These are phyloP conservation scores for Speoplatyrhinus poulsoni DNA, from an alignment of 2,113 vertebrate species.

Conservation along the genomic window DNA sequence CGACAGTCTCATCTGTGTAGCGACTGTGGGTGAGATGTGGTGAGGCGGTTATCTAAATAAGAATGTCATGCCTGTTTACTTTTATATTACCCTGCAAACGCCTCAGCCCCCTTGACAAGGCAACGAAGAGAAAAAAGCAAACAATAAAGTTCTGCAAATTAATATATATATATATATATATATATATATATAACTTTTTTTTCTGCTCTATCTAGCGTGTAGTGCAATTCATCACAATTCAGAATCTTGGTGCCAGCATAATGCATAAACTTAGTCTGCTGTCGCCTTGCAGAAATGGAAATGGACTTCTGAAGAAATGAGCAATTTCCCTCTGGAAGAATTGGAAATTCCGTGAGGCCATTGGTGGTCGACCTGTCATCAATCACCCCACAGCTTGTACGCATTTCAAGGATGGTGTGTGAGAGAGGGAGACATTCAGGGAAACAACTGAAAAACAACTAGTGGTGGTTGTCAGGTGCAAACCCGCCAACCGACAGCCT, in stretches of 20 bases:
- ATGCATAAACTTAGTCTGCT: conserved; percentile 72
- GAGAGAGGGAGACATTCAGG: conserved; percentile 33
- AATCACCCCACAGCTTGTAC: conserved; percentile 70
- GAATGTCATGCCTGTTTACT: conserved; percentile 71
- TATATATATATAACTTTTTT: conserved; percentile 34
- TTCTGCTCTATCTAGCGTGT: conserved; percentile 51
- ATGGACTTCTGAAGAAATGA: conserved; percentile 80
- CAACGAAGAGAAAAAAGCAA: conserved; percentile 31
- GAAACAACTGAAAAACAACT: conserved; percentile 21
- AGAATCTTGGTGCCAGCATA: conserved; percentile 53
- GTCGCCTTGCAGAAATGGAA: conserved; percentile 73
- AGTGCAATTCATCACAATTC: conserved; percentile 76
- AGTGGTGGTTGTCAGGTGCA: conserved; percentile 68
- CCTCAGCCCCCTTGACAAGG: conserved; percentile 41
- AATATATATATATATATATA: conserved; percentile 28
- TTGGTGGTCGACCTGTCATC: conserved; percentile 77
- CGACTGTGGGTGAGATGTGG: conserved; percentile 36
- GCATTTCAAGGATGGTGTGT: conserved; percentile 47
- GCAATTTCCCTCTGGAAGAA: conserved; percentile 79
- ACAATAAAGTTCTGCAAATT: conserved; percentile 68
- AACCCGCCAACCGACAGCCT: conserved; percentile 44
- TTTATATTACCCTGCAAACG: conserved; percentile 61
- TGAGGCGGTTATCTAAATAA: conserved; percentile 66
- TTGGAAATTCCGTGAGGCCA: conserved; percentile 73
- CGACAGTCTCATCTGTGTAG: conserved; percentile 61